These are phyloP conservation scores for Heterotis niloticus DNA, from an alignment of 2,113 vertebrate genomes.

Conservation along the genomic window DNA sequence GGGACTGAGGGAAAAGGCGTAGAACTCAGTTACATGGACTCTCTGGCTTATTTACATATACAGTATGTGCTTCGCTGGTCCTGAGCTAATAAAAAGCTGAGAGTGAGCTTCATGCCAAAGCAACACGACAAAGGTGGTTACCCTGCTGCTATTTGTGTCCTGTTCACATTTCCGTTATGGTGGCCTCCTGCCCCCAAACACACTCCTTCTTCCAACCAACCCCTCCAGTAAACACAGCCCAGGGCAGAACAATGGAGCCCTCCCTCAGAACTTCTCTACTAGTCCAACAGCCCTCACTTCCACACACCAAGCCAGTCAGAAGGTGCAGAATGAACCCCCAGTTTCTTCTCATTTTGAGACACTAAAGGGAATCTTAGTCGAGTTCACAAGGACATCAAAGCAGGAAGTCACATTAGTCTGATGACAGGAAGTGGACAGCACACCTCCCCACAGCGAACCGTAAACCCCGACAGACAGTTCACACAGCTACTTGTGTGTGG, in stretches of 20 bases:
- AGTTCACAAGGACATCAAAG: background rate
- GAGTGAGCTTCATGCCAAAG: background rate
- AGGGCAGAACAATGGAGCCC: background rate
- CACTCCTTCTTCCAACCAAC: background rate
- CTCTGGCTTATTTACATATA: background rate
- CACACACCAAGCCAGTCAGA: too few species aligned
- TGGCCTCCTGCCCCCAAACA: background rate
- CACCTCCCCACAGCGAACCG: background rate
- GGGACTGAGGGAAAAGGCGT: too few species aligned
- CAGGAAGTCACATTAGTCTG: slow-evolving; percentile 16
- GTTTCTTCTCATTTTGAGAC: background rate
- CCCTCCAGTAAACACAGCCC: background rate
- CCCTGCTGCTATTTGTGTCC: background rate
- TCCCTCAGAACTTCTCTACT: background rate
- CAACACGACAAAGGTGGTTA: background rate
- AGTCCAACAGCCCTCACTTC: background rate
- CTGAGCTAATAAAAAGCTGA: background rate
- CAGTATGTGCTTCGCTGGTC: background rate
- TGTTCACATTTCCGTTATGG: background rate
- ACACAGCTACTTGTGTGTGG: background rate
- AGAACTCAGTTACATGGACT: too few species aligned
- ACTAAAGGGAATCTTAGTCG: background rate
- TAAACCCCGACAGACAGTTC: background rate
- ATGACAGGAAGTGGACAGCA: slow-evolving; percentile 8
- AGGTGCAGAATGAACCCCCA: background rate